These are phyloP conservation scores for Anoplolepis gracilipes DNA, from an alignment of 1,140 invertebrate genomes.

Conservation along the genomic window DNA sequence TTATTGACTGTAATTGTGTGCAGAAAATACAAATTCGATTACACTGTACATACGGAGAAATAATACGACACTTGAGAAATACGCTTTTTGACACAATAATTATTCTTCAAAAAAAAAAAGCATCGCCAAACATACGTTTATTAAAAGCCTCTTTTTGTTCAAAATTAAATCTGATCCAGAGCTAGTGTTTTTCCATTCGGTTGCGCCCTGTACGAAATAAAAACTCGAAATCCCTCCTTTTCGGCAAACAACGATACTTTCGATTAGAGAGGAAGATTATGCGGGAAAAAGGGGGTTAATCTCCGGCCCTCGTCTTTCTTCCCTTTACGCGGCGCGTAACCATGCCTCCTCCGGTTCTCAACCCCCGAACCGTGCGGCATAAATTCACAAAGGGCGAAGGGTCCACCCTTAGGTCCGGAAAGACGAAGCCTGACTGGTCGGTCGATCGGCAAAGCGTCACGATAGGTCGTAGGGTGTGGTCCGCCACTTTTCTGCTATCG, in stretches of 20 bases:
- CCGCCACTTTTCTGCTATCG: constrained; percentile 52
- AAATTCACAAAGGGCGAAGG: constrained; percentile 53
- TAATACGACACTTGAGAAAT: too few species aligned
- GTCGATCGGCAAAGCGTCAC: constrained; percentile 50
- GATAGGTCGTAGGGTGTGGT: constrained; percentile 78
- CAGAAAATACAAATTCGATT: too few species aligned
- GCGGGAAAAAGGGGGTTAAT: constrained; percentile 24
- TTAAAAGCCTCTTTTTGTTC: background rate
- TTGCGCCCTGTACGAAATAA: background rate
- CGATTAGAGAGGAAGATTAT: constrained; percentile 47
- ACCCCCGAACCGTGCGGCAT: constrained; percentile 12
- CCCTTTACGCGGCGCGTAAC: constrained; percentile 15
- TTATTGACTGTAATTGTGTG: too few species aligned
- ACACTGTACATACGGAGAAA: too few species aligned
- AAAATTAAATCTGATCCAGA: background rate
- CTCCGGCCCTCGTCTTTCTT: constrained; percentile 50
- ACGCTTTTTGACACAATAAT: too few species aligned
- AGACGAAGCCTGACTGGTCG: constrained; percentile 72
- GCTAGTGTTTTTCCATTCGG: background rate
- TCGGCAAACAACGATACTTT: constrained; percentile 47
- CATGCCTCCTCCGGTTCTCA: constrained; percentile 45
- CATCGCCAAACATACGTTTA: background rate
- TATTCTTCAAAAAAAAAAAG: background rate
- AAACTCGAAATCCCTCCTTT: constrained; percentile 5
- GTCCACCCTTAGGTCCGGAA: constrained; percentile 62